Evolutionary conservation across 2,113 vertebrate species (phyloP).

Genomic region (Sterrhoptilus dennistouni): DNA sequence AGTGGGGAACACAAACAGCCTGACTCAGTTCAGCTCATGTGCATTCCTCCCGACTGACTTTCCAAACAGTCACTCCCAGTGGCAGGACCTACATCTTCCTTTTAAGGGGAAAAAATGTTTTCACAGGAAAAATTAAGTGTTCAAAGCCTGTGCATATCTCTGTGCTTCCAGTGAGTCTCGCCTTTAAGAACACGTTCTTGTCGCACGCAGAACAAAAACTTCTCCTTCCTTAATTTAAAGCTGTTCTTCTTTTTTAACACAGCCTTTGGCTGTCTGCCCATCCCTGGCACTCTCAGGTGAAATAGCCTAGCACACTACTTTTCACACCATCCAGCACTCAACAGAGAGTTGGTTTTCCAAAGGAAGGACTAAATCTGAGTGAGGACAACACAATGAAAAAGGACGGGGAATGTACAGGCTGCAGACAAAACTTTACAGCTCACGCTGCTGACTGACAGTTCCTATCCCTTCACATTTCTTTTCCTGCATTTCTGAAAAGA

Average conservation of each 20-base stretch:
- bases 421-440: neutral
- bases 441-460: neutral
- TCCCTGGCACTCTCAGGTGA: neutral
- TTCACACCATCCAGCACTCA: neutral
- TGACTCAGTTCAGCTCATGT: slow-evolving; percentile 46
- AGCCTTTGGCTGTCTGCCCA: neutral
- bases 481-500: slow-evolving; percentile 32
- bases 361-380: neutral
- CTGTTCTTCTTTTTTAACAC: neutral
- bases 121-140: slow-evolving; percentile 67
- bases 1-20: slow-evolving; percentile 32
- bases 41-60: slow-evolving; percentile 55
- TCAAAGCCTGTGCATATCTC: slow-evolving; percentile 10
- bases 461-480: neutral
- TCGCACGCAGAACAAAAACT: neutral
- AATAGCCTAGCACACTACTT: neutral
- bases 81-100: slow-evolving; percentile 67
- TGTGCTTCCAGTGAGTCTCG: neutral
- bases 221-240: neutral
- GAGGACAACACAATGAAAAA: neutral
- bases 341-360: neutral
- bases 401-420: neutral
- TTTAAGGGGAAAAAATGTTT: slow-evolving; percentile 80
- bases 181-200: neutral
- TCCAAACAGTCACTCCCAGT: slow-evolving; percentile 57